These are phyloP conservation scores for Euphydryas editha DNA, from an alignment of 2,888 invertebrate genomes.

Conservation along the genomic window DNA sequence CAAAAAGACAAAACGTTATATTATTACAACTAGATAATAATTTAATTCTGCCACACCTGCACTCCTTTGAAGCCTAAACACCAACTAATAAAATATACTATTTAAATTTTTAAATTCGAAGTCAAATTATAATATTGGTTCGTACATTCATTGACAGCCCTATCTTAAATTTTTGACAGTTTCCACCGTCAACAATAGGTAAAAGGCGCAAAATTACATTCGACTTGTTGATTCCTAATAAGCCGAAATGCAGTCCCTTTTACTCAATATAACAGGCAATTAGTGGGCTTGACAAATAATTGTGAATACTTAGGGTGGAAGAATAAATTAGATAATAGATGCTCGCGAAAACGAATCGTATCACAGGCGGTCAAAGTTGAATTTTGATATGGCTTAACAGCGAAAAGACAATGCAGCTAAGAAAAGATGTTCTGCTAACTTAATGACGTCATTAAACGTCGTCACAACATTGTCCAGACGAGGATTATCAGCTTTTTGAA, in stretches of 20 bases:
- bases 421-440: constrained; percentile 66
- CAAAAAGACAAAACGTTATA: no score
- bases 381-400: constrained; percentile 36
- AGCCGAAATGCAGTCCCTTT: constrained; percentile 60
- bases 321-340: constrained; percentile 42
- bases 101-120: background rate
- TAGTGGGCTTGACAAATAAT: constrained; percentile 72
- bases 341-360: constrained; percentile 41
- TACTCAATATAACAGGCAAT: constrained; percentile 64
- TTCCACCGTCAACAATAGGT: constrained; percentile 34
- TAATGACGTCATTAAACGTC: constrained; percentile 74
- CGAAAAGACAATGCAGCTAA: constrained; percentile 61
- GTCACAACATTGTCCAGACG: constrained; percentile 62
- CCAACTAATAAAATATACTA: no score
- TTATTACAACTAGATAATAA: no score
- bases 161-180: constrained; percentile 28
- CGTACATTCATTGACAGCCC: constrained; percentile 13
- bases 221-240: constrained; percentile 54
- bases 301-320: constrained; percentile 59
- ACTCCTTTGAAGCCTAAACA: no score
- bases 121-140: background rate
- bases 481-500: constrained; percentile 56
- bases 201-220: constrained; percentile 41
- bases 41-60: no score
- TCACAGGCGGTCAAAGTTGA: constrained; percentile 9